These are phyloP conservation scores for Argyra leucocephala DNA, from an alignment of 2,888 invertebrate genomes.

Conservation along the genomic window DNA sequence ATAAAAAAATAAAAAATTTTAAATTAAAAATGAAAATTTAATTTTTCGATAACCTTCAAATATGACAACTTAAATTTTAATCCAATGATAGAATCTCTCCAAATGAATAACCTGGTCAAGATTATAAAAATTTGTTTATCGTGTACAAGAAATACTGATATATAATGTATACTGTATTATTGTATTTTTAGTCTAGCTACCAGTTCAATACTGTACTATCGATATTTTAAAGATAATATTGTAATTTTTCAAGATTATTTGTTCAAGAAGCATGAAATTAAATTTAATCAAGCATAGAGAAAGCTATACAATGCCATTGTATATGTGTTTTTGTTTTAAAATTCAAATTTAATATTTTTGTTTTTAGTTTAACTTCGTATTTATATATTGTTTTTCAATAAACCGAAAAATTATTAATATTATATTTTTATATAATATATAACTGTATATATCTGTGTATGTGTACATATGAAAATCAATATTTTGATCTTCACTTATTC, in stretches of 20 bases:
- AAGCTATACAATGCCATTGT: too few relatives aligned
- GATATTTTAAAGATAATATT: background rate
- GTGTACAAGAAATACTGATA: too few relatives aligned
- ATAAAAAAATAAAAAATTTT: too few relatives aligned
- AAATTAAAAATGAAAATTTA: too few relatives aligned
- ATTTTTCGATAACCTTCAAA: too few relatives aligned
- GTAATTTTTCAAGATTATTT: slow-evolving; percentile 4
- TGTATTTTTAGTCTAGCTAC: too few relatives aligned
- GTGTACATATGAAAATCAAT: background rate
- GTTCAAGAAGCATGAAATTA: background rate
- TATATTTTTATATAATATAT: background rate
- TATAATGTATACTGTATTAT: too few relatives aligned
- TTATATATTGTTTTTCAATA: background rate
- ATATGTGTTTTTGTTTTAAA: background rate
- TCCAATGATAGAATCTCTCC: too few relatives aligned
- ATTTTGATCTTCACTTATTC: background rate
- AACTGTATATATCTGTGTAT: background rate
- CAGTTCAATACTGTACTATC: background rate
- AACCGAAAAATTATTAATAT: background rate
- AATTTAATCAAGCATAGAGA: background rate
- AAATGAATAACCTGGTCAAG: too few relatives aligned
- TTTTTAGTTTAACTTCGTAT: background rate
- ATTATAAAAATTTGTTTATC: too few relatives aligned
- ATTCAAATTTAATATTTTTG: background rate
- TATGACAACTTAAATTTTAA: too few relatives aligned